A percentile compares a stretch with the other conserved stretches of the same genome.
Conservation (phyloP, 2,113 vertebrate species). For the Dipodomys stephensi region DNA sequence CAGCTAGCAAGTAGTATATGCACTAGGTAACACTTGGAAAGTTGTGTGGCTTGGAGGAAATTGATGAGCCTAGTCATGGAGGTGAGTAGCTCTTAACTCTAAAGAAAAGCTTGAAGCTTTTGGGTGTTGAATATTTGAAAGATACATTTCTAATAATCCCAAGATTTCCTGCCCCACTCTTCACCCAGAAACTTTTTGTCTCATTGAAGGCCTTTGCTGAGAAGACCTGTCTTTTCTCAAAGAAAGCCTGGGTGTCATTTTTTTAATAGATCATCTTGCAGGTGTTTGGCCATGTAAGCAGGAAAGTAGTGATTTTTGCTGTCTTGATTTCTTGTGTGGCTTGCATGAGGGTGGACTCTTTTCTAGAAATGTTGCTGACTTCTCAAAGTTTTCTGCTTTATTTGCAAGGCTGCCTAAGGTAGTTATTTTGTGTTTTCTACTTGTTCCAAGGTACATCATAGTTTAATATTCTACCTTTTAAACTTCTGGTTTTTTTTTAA, state of each 20-base stretch:
- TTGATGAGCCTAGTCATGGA: not conserved
- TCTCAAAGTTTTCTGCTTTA: conserved; percentile 29
- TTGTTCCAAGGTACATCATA: conserved; percentile 41
- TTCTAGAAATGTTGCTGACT: conserved; percentile 46
- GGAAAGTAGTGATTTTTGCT: not conserved
- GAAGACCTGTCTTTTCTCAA: conserved; percentile 28
- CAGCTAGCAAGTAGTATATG: fast-evolving
- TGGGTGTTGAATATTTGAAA: conserved; percentile 6
- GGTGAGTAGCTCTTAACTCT: not conserved
- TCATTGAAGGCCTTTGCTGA: conserved; percentile 12
- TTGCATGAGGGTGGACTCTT: not conserved
- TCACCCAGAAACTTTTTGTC: not conserved
- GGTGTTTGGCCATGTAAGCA: not conserved
- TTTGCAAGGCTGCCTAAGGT: not conserved
- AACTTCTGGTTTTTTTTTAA: conserved; percentile 51
- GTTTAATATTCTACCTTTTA: conserved; percentile 26
- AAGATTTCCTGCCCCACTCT: not conserved
- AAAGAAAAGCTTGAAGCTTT: conserved; percentile 5
- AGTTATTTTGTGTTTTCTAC: not conserved
- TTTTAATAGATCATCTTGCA: not conserved
- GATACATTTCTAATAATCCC: not conserved
- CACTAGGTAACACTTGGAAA: not conserved
- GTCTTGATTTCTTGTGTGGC: not conserved
- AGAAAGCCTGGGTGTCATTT: not conserved
- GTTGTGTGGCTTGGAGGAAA: conserved; percentile 1